Evolutionary conservation across 1,140 invertebrate species (phyloP), one percentile per base, ranked within the genome.

Genomic region (Cotesia glomerata): DNA sequence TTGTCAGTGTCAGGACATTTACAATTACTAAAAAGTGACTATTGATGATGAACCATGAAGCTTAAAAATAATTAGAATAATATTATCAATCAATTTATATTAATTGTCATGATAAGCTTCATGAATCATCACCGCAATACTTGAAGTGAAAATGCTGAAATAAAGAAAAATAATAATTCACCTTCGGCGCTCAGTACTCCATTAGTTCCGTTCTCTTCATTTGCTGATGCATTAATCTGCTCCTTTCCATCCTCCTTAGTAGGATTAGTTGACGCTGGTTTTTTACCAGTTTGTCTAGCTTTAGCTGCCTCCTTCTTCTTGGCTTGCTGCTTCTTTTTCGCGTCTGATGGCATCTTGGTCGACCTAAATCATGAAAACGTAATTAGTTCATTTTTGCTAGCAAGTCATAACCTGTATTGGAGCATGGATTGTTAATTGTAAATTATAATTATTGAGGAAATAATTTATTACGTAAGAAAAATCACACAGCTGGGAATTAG

Each of bases 281-380:
- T 85, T 79, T 92, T 94, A 76, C 92, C 92, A 75, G 91, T 77
- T 74, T 90, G 91, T 78, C 94, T 90, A 64, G 91, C 90, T 83
- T 95, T 96, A 18, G 95, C 94, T 34, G 95, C 95, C 79, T 98
- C 96, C 85, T 99, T 99, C 88, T 99, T 99, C 86, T 97, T 97
- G 80, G 96, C 94, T 84, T 97, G 96, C 84, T 97, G 92, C 80
- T 96, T 95, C 90, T 99, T 99, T 87, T 99, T 99, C 2, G 97
- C 92, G 86, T 98, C 97, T 77, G 97, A 98, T 78, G 97, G 97
- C 97, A 99, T 98, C 80, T 77, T 88, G 74, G 61, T 67, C 72
- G 74, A 74, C 8, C 34, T 75, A 77, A 63, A 51, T 45, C 11
- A 16, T 11, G 16, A 39, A 61, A 39, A 34, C 39, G 7, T 45